These are phyloP conservation scores for Sinhomidia bicolor DNA, from an alignment of 2,888 invertebrate genomes.

Conservation along the genomic window DNA sequence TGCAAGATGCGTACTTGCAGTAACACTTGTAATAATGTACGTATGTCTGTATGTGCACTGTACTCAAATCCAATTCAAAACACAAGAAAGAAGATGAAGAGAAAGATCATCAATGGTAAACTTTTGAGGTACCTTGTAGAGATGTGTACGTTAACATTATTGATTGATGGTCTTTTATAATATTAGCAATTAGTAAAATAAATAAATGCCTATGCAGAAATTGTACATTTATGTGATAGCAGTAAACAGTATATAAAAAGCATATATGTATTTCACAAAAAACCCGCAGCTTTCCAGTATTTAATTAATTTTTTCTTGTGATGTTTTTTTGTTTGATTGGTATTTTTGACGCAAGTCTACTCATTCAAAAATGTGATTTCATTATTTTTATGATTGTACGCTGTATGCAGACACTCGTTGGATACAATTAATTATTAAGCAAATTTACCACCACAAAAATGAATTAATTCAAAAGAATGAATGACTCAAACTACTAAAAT, in stretches of 20 bases:
- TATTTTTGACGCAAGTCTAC: neutral
- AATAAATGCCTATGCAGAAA: no score
- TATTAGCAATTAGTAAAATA: no score
- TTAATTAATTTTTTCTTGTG: neutral
- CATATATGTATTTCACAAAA: neutral
- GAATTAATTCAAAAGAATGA: constrained; percentile 62
- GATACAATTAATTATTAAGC: constrained; percentile 46
- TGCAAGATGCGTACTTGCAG: no score
- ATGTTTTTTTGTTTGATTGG: neutral
- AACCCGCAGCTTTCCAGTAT: neutral
- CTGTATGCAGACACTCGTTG: neutral
- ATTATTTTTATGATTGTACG: neutral
- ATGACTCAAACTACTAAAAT: constrained; percentile 40
- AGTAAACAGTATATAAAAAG: no score
- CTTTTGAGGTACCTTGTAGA: neutral
- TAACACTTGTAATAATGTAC: no score
- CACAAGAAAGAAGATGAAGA: neutral
- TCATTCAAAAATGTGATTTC: neutral
- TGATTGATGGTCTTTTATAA: no score
- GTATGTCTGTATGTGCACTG: neutral
- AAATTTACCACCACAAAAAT: constrained; percentile 43
- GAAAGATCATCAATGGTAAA: neutral
- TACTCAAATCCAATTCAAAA: neutral
- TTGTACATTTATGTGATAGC: no score
- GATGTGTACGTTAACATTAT: neutral